Conservation (phyloP, 2,113 vertebrate genomes). For the Phrynosoma blainvillii region DNA sequence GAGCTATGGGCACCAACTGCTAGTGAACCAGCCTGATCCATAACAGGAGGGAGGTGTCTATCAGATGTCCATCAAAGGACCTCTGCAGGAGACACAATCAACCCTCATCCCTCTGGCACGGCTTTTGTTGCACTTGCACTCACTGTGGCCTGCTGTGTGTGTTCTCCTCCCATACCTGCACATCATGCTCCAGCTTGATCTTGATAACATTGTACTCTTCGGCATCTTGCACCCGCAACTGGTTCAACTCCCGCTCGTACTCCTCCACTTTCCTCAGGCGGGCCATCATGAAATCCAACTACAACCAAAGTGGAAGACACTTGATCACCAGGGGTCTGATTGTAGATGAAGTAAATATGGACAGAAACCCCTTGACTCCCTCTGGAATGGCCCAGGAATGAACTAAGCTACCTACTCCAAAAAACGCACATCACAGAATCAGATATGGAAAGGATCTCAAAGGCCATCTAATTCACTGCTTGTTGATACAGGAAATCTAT, state of each 20-base stretch:
- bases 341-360: not conserved
- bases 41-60: too few species aligned
- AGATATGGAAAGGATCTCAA: too few species aligned
- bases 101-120: not conserved
- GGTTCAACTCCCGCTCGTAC: conserved; percentile 73
- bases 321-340: not conserved
- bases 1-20: not conserved
- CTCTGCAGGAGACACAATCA: too few species aligned
- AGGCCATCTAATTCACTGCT: too few species aligned
- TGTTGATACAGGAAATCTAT: too few species aligned
- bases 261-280: conserved; percentile 77
- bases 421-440: too few species aligned
- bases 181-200: conserved; percentile 74
- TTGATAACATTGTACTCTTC: conserved; percentile 75
- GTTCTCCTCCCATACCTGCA: conserved; percentile 74
- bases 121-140: too few species aligned
- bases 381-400: too few species aligned
- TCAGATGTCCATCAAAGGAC: too few species aligned
- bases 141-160: rapidly evolving
- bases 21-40: not conserved
- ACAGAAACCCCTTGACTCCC: not conserved
- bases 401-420: too few species aligned
- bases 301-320: not conserved
- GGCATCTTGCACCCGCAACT: conserved; percentile 69
- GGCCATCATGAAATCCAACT: conserved; percentile 77